These are phyloP conservation scores for Oreonectes daqikongensis DNA, from an alignment of 2,797 vertebrate genomes.

Conservation along the genomic window DNA sequence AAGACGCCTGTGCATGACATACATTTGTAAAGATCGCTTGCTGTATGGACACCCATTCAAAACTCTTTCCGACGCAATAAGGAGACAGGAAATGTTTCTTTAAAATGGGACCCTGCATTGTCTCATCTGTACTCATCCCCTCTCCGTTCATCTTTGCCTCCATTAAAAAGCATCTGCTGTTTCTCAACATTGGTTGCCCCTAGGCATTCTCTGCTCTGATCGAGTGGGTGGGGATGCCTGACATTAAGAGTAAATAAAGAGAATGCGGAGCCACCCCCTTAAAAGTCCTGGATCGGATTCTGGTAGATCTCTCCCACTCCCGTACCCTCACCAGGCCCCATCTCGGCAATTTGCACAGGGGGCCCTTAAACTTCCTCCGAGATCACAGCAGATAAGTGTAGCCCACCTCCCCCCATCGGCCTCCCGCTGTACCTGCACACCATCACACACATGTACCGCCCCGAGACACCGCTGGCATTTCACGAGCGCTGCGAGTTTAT, in stretches of 20 bases:
- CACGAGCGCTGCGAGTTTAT: conserved; percentile 69
- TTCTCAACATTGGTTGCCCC: conserved; percentile 65
- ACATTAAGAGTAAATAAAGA: conserved; percentile 61
- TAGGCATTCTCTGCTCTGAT: conserved; percentile 63
- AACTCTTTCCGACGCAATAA: conserved; percentile 1
- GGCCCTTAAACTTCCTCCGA: conserved; percentile 56
- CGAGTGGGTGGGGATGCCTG: conserved; percentile 63
- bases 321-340: conserved; percentile 65
- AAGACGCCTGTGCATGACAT: conserved; percentile 14
- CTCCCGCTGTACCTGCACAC: conserved; percentile 75
- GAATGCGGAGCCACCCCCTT: conserved; percentile 57
- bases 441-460: conserved; percentile 67
- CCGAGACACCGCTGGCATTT: conserved; percentile 68
- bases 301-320: conserved; percentile 58
- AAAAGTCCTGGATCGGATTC: conserved; percentile 61
- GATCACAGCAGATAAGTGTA: conserved; percentile 60
- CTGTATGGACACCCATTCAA: neutral
- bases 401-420: conserved; percentile 35
- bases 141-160: conserved; percentile 50
- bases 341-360: conserved; percentile 51
- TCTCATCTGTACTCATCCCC: conserved; percentile 3
- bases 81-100: neutral
- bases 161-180: conserved; percentile 72
- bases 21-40: neutral
- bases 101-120: conserved; percentile 15